Base-by-base conservation (phyloP, 2,113 vertebrate genomes). In the Oncorhynchus tshawytscha region DNA sequence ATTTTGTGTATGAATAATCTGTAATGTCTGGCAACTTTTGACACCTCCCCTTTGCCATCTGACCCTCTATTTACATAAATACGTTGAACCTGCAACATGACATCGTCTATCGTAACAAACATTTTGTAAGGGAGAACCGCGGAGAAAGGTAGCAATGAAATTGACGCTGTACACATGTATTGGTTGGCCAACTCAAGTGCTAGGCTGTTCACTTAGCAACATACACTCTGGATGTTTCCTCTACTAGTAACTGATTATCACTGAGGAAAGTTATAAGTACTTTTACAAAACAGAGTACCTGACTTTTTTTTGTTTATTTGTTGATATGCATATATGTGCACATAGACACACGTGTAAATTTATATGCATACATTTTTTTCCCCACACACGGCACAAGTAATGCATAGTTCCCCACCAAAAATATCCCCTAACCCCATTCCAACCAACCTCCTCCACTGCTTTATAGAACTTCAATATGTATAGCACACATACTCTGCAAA, bases 41-140 rank as follows among this genome's bases (percentile, higher is more conserved):
- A 93, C 86, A 83, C 94, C 94, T 93, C 92, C 73, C 73, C 83
- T 76, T 54, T 16, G 49, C 73, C 77, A 76, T 71, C 81, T 74
- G 60, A 81, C 86, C 89, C 80, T 93, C 94, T 99, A 99, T 99
- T 97, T 99, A 99, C 98, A 99, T 98, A 98, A 99, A 98, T 98
- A 98, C 95, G 97, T 99, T 99, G 98, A 99, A 98, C 97, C 98
- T 98, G 97, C 97, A 99, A 99, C 97, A 98, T 99, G 97, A 98
- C 97, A 96, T 96, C 96, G 96, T 97, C 96, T 98, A 97, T 96
- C 93, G 96, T 96, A 97, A 98, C 96, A 98, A 96, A 98, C 95
- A 96, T 96, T 97, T 97, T 96, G 95, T 96, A 95, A 97, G 95
- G 96, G 95, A 96, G 94, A 95, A 96, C 96, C 95, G 95, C 95